A percentile compares a stretch with the other conserved stretches of the same genome.
phyloP scores from a whole-genome alignment of 2,113 vertebrate species.

The Micromys minutus region DNA sequence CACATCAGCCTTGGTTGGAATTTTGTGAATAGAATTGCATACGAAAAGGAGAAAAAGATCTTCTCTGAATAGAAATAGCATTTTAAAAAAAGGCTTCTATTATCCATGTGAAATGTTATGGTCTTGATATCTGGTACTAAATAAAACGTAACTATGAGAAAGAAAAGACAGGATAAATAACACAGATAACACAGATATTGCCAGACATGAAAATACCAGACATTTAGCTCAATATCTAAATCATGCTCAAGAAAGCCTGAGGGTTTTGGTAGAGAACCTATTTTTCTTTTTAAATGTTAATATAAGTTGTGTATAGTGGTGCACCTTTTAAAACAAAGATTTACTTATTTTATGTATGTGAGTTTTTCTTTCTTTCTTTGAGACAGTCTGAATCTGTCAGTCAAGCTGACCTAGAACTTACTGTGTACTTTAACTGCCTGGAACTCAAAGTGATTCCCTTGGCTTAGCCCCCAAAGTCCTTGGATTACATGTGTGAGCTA shows the following conservation, averaged over 20 bases:
- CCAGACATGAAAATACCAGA: constrained; percentile 4
- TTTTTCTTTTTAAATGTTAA: neutral
- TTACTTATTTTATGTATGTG: neutral
- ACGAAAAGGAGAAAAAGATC: constrained; percentile 48
- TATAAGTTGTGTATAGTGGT: too few species aligned
- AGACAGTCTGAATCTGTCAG: neutral
- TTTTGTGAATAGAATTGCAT: constrained; percentile 25
- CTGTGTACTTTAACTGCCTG: neutral
- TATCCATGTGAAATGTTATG: constrained; percentile 29
- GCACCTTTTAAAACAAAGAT: neutral
- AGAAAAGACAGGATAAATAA: constrained; percentile 52
- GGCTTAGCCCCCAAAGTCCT: neutral
- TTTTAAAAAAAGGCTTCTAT: constrained; percentile 44
- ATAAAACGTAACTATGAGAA: constrained; percentile 37
- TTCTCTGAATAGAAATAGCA: constrained; percentile 51
- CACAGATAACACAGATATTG: constrained; percentile 27
- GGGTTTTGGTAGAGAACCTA: constrained; percentile 7
- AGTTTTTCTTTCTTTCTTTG: neutral
- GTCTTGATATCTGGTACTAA: constrained; percentile 30
- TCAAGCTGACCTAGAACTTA: neutral
- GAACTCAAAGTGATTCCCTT: neutral
- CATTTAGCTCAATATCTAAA: constrained; percentile 19
- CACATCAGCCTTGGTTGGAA: neutral
- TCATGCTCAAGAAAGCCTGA: constrained; percentile 43
- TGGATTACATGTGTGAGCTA: neutral